Evolutionary conservation across 1,140 invertebrate genomes (phyloP), one percentile per base, ranked within the genome.

Genomic region (Drosophila chauvacae): DNA sequence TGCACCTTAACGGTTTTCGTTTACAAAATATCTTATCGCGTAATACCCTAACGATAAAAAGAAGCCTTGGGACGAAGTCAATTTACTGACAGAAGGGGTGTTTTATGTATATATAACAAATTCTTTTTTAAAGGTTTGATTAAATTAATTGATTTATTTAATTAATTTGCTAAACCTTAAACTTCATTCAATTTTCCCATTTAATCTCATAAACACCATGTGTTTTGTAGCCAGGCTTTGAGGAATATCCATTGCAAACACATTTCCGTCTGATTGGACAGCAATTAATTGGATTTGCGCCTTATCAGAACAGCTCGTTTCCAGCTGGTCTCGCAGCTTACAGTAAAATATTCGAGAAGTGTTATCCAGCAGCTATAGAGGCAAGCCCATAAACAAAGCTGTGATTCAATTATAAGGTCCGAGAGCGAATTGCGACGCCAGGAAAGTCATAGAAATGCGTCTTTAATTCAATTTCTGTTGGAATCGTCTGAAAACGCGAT

Each of bases 1-100:
- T 45, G 42, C 13, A 47, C 50, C 59, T 73, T 30, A 50, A n/a
- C 48, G 79, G 61, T 64, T 56, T 81, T 42, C 51, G 23, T 51
- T 68, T 47, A 23, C 48, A 76, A 73, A 59, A 45, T 58, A 61
- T 86, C 75, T 85, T 85, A 85, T 87, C 82, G 45, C 75, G 56
- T 16, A 44, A 61, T 26, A 20, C 23, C 47, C 23, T 5, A 39
- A 33, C 48, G 62, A 69, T 33, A 69, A 37, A 5, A 33, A 13
- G n/a, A 30, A 30, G 6, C 56, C 39, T 65, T 18, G 28, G 7
- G 7, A 16, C 20, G 26, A 13, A 1, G 23, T 26, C 23, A n/a
- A 35, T 23, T n/a, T 23, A 11, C 50, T 51, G n/a, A 13, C 11
- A 33, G 3, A 18, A 35, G 11, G 14, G 14, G 7, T 28, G 23